Conservation (phyloP, 2,797 vertebrate genomes). For the Xiphophorus birchmanni region DNA sequence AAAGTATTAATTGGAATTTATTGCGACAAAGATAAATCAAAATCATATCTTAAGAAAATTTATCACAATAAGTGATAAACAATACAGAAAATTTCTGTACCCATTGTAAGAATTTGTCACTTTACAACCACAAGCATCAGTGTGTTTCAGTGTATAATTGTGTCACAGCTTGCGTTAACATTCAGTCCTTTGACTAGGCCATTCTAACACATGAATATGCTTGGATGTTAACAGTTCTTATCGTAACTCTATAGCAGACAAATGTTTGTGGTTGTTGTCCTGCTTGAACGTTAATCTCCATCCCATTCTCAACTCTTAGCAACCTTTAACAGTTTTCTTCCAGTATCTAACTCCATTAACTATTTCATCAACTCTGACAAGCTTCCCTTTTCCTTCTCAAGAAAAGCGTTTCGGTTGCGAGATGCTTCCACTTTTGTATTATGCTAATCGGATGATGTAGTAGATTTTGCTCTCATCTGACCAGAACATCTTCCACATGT, state of each 20-base stretch:
- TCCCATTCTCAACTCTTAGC: background rate
- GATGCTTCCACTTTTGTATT: background rate
- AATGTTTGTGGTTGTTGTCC: background rate
- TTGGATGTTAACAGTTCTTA: background rate
- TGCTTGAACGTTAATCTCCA: background rate
- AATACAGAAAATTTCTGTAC: background rate
- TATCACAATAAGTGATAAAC: too few species aligned
- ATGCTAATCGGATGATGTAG: background rate
- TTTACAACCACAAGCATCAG: background rate
- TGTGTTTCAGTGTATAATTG: background rate
- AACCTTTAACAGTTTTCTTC: too few species aligned
- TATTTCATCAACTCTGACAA: background rate
- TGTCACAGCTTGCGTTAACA: too few species aligned
- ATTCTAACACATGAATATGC: background rate
- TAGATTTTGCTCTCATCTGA: background rate
- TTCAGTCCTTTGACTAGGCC: too few species aligned
- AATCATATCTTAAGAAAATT: too few species aligned
- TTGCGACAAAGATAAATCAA: too few species aligned
- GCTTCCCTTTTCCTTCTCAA: background rate
- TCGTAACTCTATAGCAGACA: background rate
- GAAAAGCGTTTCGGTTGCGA: background rate
- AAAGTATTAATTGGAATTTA: too few species aligned
- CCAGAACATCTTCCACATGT: background rate
- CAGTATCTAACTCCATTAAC: background rate
- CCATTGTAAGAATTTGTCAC: background rate